Evolutionary conservation across 23 tunicate genomes (phyloP).

Genomic region (Corella eumyota): DNA sequence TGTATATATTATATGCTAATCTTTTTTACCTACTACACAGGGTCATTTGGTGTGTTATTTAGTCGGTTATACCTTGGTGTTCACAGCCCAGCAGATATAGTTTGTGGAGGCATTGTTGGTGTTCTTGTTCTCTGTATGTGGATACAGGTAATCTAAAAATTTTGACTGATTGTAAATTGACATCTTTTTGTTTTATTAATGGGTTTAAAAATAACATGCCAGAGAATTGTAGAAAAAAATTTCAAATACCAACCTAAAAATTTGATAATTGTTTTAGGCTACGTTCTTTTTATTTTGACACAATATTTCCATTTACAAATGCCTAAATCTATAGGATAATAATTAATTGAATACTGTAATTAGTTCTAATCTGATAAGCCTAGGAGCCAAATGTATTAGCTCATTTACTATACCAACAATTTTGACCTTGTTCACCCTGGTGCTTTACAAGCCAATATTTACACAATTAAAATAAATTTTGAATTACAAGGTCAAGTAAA

Average conservation of each 20-base stretch:
- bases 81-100: constrained; percentile 99
- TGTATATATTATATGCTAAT: neutral
- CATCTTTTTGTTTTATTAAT: too few relatives aligned
- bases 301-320: neutral
- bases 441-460: too few relatives aligned
- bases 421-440: too few relatives aligned
- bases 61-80: constrained; percentile 94
- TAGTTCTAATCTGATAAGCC: too few relatives aligned
- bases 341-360: too few relatives aligned
- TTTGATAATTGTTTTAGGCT: neutral
- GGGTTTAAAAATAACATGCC: neutral
- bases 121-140: constrained; percentile 79
- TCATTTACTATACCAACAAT: too few relatives aligned
- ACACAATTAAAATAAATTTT: neutral
- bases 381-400: too few relatives aligned
- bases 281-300: neutral
- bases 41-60: constrained; percentile 94
- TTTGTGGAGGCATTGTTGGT: constrained; percentile 94
- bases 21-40: constrained; percentile 9
- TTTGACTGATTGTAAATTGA: too few relatives aligned
- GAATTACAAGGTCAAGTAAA: too few relatives aligned
- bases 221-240: neutral
- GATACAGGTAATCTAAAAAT: constrained; percentile 48
- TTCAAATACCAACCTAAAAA: neutral
- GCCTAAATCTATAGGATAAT: too few relatives aligned